Base-by-base conservation (phyloP, 2,113 vertebrate genomes). In the Bubo bubo region DNA sequence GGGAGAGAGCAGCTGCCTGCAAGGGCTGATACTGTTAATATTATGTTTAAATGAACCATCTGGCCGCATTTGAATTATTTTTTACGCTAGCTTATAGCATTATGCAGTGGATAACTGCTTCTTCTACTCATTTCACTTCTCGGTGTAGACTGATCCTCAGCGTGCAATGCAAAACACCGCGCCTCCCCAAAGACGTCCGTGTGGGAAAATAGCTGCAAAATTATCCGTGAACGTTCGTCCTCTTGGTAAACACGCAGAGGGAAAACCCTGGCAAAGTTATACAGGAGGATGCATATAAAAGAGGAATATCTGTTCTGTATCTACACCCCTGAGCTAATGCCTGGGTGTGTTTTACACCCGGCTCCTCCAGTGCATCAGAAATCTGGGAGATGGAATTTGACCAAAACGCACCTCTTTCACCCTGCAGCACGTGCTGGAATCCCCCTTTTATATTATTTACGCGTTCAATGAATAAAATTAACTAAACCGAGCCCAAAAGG, bases 151-250 rank as follows among this genome's bases (percentile, higher is more conserved):
- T 4, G 35, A 45, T 16, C 16, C 15, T 23, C 27, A 22, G 85
- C 5, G 2, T 6, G 35, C 32, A 2, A 28, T 19, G 74, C 47
- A 11, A 15, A 45, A 9, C 18, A 10, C 64, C 0, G 4, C 0
- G 1, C 15, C 22, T 37, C 27, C 45, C 53, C 6, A 0, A 12
- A 9, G 55, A 23, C 32, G 59, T 22, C 45, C 45, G 37, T 27
- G 34, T 3, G 16, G 56, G 55, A 22, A 47, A 45, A 32, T 1
- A 39, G 49, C n/a, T 28, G 49, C 1, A 3, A 49, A 88, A 63
- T 55, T 9, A 34, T n/a, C 39, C 1, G 0, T 23, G 49, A 63
- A 28, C 47, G 24, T 72, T 79, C 86, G 23, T 43, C 64, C 23
- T 63, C 28, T 14, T 9, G 3, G 14, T 9, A 37, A 37, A 52